phyloP scores from a whole-genome alignment of 1,140 invertebrate genomes.

The Gonatopus flavifemur region DNA sequence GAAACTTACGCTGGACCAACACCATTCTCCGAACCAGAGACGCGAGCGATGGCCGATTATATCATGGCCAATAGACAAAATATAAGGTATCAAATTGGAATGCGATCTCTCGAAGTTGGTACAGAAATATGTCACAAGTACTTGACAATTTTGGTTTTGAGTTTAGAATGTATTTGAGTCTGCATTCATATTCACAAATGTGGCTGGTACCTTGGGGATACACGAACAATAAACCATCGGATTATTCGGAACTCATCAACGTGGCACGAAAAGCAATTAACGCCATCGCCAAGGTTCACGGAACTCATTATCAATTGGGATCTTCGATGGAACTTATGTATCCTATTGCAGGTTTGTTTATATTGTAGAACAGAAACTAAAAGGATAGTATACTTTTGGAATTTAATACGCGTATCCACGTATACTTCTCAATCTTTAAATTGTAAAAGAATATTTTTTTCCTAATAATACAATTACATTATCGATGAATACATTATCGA shows the following conservation, averaged over 20 bases:
- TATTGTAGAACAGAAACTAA: neutral
- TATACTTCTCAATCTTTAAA: too few relatives aligned
- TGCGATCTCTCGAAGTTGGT: neutral
- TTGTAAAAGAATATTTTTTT: too few relatives aligned
- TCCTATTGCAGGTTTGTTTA: slow-evolving; percentile 70
- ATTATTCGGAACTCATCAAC: slow-evolving; percentile 70
- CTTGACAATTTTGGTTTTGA: neutral
- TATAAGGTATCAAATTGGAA: slow-evolving; percentile 43
- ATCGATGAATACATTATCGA: too few relatives aligned
- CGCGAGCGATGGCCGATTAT: slow-evolving; percentile 70
- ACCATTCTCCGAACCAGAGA: slow-evolving; percentile 92
- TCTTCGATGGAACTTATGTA: slow-evolving; percentile 75
- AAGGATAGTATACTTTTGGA: neutral
- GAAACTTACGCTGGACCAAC: slow-evolving; percentile 86
- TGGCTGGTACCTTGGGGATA: slow-evolving; percentile 85
- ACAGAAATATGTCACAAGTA: neutral
- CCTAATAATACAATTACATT: too few relatives aligned
- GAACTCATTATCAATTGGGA: slow-evolving; percentile 75
- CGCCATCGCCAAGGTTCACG: slow-evolving; percentile 69
- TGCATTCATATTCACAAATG: slow-evolving; percentile 90
- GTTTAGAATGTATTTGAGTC: slow-evolving; percentile 75
- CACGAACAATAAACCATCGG: slow-evolving; percentile 67
- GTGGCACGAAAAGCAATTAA: slow-evolving; percentile 72
- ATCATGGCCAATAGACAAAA: slow-evolving; percentile 56
- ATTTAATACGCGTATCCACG: neutral